Conservation (phyloP, 30 jellyfish, hydroid and myxozoan species). For the Pelagia noctiluca region DNA sequence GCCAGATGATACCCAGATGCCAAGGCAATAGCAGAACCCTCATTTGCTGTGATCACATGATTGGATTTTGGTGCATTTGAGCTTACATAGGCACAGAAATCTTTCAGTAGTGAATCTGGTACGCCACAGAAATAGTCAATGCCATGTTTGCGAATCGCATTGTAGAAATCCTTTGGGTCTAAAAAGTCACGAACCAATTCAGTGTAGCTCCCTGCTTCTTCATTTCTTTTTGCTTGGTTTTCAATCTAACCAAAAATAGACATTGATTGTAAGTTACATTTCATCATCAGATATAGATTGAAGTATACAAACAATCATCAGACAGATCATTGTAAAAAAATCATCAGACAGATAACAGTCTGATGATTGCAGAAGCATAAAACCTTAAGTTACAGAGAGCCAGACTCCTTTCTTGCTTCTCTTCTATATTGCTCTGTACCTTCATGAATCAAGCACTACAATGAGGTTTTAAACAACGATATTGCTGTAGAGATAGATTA, state of each 20-base stretch:
- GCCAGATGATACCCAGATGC: constrained; percentile 98
- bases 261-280: not conserved
- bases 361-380: no score
- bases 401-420: no score
- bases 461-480: no score
- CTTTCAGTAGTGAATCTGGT: constrained; percentile 95
- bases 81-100: constrained; percentile 97
- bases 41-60: constrained; percentile 94
- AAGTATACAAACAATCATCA: no score
- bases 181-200: constrained; percentile 95
- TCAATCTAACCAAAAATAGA: constrained; percentile 48
- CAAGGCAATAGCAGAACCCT: constrained; percentile 98
- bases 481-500: no score
- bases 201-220: constrained; percentile 96
- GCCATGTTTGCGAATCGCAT: constrained; percentile 96
- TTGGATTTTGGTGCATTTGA: constrained; percentile 78
- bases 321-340: no score
- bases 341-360: no score
- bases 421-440: no score
- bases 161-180: constrained; percentile 89
- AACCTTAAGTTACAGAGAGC: no score
- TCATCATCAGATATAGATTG: no score
- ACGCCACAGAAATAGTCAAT: constrained; percentile 97
- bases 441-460: no score
- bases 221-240: constrained; percentile 84